These are phyloP conservation scores for Lucifuga dentata DNA, from an alignment of 2,113 vertebrate species.

Conservation along the genomic window DNA sequence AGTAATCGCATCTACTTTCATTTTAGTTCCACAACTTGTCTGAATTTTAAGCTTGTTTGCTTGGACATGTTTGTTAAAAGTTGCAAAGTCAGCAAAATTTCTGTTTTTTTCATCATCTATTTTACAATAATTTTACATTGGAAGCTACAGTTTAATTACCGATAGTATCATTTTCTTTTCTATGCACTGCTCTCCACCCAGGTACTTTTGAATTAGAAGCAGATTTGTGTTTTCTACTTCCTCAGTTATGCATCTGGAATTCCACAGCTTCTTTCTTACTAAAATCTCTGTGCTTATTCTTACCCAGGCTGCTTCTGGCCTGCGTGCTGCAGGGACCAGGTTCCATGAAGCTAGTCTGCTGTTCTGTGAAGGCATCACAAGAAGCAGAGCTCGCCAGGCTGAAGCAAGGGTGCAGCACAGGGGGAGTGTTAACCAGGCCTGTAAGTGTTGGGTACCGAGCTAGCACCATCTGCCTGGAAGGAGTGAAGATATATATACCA, in stretches of 20 bases:
- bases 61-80: conserved; percentile 9
- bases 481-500: conserved; percentile 63
- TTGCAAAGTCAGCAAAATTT: conserved; percentile 22
- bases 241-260: background rate
- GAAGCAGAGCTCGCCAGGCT: conserved; percentile 83
- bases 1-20: background rate
- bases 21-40: conserved; percentile 7
- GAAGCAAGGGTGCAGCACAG: conserved; percentile 83
- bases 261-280: conserved; percentile 14
- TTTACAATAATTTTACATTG: conserved; percentile 5
- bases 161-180: background rate
- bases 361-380: conserved; percentile 85
- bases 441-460: conserved; percentile 85
- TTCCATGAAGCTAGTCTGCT: conserved; percentile 86
- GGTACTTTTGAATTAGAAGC: no score
- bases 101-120: background rate
- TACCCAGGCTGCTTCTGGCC: conserved; percentile 84
- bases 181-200: background rate
- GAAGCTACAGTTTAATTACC: background rate
- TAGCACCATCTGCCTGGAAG: conserved; percentile 86
- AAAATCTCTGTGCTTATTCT: conserved; percentile 52
- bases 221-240: no score
- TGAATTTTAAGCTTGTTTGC: conserved; percentile 22
- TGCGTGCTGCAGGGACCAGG: conserved; percentile 78
- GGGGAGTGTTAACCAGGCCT: conserved; percentile 82